phyloP scores from a whole-genome alignment of 2,888 invertebrate species.

The Latrodectus hesperus region DNA sequence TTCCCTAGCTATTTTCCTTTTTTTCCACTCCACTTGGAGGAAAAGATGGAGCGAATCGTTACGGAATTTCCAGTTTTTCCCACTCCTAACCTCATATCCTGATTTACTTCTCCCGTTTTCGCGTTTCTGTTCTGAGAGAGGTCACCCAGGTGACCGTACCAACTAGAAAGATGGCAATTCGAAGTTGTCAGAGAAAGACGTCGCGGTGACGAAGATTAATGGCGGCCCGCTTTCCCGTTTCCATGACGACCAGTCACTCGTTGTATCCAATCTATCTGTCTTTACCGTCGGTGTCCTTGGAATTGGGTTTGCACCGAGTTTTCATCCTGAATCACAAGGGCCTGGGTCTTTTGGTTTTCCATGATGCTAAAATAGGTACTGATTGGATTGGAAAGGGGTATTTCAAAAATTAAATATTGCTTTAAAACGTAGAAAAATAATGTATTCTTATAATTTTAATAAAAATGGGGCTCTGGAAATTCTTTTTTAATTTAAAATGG shows the following conservation, averaged over 20 bases:
- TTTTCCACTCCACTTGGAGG: not conserved
- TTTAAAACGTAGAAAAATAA: no score
- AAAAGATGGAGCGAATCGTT: slow-evolving; percentile 36
- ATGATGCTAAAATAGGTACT: not conserved
- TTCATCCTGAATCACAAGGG: not conserved
- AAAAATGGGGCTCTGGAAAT: no score
- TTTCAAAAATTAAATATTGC: not conserved
- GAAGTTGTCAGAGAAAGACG: slow-evolving; percentile 46
- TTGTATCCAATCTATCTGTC: slow-evolving; percentile 45
- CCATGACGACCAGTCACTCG: slow-evolving; percentile 42
- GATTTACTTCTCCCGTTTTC: not conserved
- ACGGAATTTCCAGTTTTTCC: slow-evolving; percentile 42
- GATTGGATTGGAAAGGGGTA: not conserved
- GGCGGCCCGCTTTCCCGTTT: slow-evolving; percentile 37
- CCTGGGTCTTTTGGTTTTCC: not conserved
- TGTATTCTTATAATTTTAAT: no score
- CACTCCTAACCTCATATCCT: slow-evolving; percentile 4
- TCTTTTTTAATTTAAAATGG: no score
- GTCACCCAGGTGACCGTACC: slow-evolving; percentile 55
- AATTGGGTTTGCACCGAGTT: slow-evolving; percentile 42
- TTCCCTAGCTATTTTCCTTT: slow-evolving; percentile 9
- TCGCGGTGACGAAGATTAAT: slow-evolving; percentile 54
- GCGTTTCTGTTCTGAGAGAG: slow-evolving; percentile 11
- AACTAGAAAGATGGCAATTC: slow-evolving; percentile 56
- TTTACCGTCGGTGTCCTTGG: slow-evolving; percentile 41